phyloP scores from a whole-genome alignment of 1,140 invertebrate genomes.

The Tetraneura akinire region DNA sequence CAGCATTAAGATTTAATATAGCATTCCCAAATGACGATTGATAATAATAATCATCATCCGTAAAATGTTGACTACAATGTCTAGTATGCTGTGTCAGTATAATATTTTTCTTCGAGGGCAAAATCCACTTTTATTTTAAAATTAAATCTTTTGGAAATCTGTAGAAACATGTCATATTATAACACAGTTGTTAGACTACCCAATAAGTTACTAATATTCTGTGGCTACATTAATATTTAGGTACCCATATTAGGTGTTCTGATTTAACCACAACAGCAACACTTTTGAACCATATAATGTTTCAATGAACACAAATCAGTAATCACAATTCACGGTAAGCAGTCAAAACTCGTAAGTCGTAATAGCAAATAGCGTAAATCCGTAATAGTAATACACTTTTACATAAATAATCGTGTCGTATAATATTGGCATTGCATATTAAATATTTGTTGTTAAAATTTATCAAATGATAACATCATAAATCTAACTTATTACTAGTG shows the following conservation, averaged over 20 bases:
- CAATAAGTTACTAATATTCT: not conserved
- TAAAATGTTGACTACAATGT: not conserved
- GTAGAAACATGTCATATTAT: not conserved
- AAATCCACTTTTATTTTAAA: not conserved
- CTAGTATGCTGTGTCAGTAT: not conserved
- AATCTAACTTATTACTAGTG: too few species aligned
- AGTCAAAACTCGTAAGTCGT: too few species aligned
- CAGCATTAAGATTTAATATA: not conserved
- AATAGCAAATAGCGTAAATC: too few species aligned
- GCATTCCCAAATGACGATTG: not conserved
- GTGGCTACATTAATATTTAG: not conserved
- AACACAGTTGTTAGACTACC: not conserved
- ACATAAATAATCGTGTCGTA: too few species aligned
- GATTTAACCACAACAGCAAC: not conserved
- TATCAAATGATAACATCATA: too few species aligned
- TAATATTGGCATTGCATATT: too few species aligned
- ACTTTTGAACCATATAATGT: constrained; percentile 26
- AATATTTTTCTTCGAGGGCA: not conserved
- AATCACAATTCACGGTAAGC: too few species aligned
- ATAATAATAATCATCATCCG: constrained; percentile 15
- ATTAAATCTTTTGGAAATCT: not conserved
- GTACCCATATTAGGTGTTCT: not conserved
- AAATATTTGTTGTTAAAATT: too few species aligned
- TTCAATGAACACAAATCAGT: too few species aligned
- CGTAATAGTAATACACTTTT: too few species aligned